Conservation (phyloP, 1,140 invertebrate species). For the Drosophila triauraria region DNA sequence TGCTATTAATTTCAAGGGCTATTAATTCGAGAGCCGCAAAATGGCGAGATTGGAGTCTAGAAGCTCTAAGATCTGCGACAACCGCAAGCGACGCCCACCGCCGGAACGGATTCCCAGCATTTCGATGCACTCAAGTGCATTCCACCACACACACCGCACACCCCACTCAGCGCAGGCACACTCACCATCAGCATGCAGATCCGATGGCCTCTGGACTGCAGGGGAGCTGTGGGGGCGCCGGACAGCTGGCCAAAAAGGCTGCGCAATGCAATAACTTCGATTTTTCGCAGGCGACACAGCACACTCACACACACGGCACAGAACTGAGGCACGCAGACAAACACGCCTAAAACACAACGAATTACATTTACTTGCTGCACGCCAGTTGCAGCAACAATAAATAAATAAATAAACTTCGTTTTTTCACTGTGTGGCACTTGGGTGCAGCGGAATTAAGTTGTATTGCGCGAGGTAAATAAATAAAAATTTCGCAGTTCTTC, state of each 20-base stretch:
- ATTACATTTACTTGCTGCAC: constrained; percentile 17
- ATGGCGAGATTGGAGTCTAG: constrained; percentile 1
- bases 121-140: constrained; percentile 31
- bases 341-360: constrained; percentile 17
- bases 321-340: constrained; percentile 21
- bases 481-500: constrained; percentile 51
- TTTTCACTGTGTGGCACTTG: constrained; percentile 21
- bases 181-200: constrained; percentile 58
- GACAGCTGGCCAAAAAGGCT: constrained; percentile 59
- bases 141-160: constrained; percentile 51
- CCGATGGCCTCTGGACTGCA: constrained; percentile 15
- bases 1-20: constrained; percentile 43
- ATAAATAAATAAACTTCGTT: constrained; percentile 28
- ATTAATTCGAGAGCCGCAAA: constrained; percentile 3
- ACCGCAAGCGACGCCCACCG: constrained; percentile 48
- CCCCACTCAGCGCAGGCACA: constrained; percentile 4
- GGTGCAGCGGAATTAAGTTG: constrained; percentile 22
- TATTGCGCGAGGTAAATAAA: constrained; percentile 56
- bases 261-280: constrained; percentile 79
- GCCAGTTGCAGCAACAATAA: constrained; percentile 31
- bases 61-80: constrained; percentile 9
- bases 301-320: constrained; percentile 37
- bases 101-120: constrained; percentile 16
- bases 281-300: constrained; percentile 73
- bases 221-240: constrained; percentile 27